Evolutionary conservation across 2,113 vertebrate species (phyloP).

Genomic region (Hydrolagus affinis): DNA sequence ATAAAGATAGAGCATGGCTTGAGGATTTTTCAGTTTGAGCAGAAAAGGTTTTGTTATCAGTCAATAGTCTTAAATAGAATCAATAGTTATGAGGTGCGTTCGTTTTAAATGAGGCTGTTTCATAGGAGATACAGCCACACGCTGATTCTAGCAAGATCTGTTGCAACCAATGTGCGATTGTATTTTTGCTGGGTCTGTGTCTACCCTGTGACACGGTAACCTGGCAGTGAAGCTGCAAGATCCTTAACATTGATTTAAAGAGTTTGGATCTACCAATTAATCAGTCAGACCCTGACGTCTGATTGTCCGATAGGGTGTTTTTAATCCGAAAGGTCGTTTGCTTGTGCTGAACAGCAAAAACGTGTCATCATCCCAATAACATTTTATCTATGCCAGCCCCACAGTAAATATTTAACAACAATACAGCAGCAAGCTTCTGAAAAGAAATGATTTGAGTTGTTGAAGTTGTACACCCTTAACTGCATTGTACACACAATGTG

Average conservation of each 20-base stretch:
- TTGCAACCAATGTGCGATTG: neutral
- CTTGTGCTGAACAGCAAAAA: neutral
- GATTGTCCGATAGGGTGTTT: neutral
- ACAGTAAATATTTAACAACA: slow-evolving; percentile 9
- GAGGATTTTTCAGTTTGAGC: neutral
- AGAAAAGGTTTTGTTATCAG: neutral
- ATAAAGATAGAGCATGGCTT: neutral
- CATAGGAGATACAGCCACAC: neutral
- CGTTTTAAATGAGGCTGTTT: neutral
- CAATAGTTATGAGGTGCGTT: neutral
- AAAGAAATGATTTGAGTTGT: neutral
- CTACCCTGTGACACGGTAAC: neutral
- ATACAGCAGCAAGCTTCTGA: neutral
- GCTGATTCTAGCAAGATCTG: neutral
- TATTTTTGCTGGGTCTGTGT: neutral
- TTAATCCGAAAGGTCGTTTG: neutral
- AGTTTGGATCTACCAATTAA: slow-evolving; percentile 20
- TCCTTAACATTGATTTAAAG: neutral
- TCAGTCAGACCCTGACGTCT: neutral
- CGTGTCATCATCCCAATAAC: neutral
- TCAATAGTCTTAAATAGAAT: slow-evolving; percentile 14
- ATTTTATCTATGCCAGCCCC: neutral
- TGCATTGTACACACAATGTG: neutral
- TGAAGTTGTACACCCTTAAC: neutral
- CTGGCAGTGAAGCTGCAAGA: neutral